phyloP scores from a whole-genome alignment of 2,888 invertebrate genomes.

The Ctena decussata region DNA sequence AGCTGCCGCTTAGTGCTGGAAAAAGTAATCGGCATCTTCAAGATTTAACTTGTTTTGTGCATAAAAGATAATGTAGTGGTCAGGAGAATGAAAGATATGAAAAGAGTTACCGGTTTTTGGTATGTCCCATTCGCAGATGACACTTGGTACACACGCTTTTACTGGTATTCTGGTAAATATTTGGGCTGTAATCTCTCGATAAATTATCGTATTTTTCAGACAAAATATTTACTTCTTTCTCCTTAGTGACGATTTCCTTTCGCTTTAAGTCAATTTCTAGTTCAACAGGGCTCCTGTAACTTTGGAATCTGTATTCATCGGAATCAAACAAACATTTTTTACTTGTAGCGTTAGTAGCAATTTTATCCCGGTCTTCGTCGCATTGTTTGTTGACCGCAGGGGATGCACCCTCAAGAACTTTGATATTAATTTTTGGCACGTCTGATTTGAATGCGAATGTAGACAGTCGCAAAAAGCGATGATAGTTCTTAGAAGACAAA shows the following conservation, averaged over 20 bases:
- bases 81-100: too few species aligned
- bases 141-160: too few species aligned
- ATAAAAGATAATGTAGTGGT: too few species aligned
- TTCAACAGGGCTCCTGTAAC: background rate
- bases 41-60: too few species aligned
- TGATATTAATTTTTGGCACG: background rate
- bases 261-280: background rate
- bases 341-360: too few species aligned
- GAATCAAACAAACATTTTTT: background rate
- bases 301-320: background rate
- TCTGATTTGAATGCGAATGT: background rate
- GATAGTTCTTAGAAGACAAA: background rate
- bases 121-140: too few species aligned
- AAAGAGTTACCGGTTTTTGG: too few species aligned
- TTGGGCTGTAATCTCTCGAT: too few species aligned
- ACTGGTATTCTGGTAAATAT: too few species aligned
- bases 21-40: too few species aligned
- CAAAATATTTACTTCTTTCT: background rate
- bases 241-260: background rate
- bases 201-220: too few species aligned
- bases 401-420: background rate
- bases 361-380: background rate
- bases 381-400: background rate
- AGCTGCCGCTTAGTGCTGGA: too few species aligned
- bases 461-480: background rate